Conservation (phyloP, 2,113 vertebrate genomes). For the Epinephelus fuscoguttatus region DNA sequence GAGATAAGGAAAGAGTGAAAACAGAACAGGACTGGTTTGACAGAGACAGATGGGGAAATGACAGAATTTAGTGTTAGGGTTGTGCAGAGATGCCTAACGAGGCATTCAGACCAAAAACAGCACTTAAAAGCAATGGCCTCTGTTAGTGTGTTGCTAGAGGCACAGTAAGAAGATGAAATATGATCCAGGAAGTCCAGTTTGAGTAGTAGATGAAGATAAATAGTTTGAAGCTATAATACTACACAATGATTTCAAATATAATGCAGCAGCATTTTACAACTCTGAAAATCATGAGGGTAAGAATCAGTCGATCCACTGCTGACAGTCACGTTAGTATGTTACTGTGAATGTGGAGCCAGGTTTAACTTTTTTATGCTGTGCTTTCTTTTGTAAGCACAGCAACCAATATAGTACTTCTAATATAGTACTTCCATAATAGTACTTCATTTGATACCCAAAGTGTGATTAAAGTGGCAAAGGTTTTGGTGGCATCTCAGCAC, state of each 20-base stretch:
- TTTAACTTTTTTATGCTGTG: background rate
- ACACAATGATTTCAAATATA: background rate
- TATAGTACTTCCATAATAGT: too few relatives aligned
- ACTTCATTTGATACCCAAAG: too few relatives aligned
- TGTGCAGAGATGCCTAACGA: background rate
- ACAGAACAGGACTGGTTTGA: constrained; percentile 29
- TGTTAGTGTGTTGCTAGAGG: background rate
- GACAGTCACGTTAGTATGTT: background rate
- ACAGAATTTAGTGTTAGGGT: background rate
- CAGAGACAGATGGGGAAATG: background rate
- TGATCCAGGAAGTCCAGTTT: background rate
- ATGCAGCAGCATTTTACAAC: background rate
- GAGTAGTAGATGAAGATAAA: background rate
- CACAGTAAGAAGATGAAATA: background rate
- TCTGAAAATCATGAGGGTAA: background rate
- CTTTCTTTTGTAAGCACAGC: background rate
- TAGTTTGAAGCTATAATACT: background rate
- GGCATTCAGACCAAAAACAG: background rate
- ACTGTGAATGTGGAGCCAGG: background rate
- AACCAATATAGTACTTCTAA: too few relatives aligned
- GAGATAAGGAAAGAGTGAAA: constrained; percentile 30
- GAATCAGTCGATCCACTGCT: too few relatives aligned
- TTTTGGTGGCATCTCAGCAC: too few relatives aligned
- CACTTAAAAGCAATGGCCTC: background rate
- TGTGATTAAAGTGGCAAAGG: too few relatives aligned